phyloP scores from a whole-genome alignment of 2,888 invertebrate species.

The Chaitophorus viminalis region DNA sequence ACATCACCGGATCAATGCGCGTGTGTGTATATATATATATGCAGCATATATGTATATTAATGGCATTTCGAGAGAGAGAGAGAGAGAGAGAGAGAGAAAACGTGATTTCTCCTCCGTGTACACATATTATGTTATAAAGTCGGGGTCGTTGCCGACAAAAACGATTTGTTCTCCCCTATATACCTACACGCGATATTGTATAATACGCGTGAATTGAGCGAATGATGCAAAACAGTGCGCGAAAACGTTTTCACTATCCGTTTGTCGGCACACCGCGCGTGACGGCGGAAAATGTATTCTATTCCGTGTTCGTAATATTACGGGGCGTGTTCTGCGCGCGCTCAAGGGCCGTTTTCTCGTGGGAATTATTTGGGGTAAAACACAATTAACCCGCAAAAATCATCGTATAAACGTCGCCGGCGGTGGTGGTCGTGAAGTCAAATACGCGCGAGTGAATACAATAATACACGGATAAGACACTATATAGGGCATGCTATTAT shows the following conservation, averaged over 20 bases:
- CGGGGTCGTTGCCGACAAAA: background rate
- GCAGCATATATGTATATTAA: no score
- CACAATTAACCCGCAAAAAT: background rate
- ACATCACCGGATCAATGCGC: background rate
- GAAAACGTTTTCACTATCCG: constrained; percentile 16
- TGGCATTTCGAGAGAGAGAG: background rate
- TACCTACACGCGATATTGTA: background rate
- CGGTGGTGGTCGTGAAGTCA: background rate
- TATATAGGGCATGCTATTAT: background rate
- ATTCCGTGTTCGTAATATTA: background rate
- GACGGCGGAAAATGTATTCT: constrained; percentile 17
- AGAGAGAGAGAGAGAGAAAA: no score
- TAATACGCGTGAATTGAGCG: no score
- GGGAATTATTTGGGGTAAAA: constrained; percentile 35
- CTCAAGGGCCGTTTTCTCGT: constrained; percentile 37
- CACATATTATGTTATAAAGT: background rate
- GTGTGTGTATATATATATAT: background rate
- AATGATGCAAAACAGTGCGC: background rate
- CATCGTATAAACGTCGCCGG: background rate
- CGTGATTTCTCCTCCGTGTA: background rate
- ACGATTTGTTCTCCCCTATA: constrained; percentile 28
- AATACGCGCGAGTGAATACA: background rate
- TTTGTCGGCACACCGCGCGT: background rate
- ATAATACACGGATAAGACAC: background rate
- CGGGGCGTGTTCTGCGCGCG: background rate